Evolutionary conservation across 2,113 vertebrate species (phyloP), one percentile per base, ranked within the genome.

Genomic region (Alethe diademata): DNA sequence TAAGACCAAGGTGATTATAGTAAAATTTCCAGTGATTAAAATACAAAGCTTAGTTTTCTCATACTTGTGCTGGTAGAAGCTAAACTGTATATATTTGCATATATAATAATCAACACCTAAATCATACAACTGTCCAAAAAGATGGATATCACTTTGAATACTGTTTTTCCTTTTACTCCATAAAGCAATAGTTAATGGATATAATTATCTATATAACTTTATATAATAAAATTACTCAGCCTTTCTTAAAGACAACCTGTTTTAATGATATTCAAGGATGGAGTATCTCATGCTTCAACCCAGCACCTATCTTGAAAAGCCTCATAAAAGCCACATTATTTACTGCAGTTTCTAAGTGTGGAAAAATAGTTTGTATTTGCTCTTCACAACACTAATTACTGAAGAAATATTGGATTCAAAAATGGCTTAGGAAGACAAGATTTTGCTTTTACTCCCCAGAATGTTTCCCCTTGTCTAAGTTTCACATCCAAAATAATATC

Each of bases 371-470:
- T 88, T 17, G 9, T 33, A 22, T 14, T 72, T 43, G 3, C 10
- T 80, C 25, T 38, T 53, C n/a, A 76, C 26, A 45, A 5, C 35
- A 2, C 42, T 64, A 2, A 60, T 19, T 24, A 73, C 1, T 56
- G 57, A 70, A 74, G 8, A 74, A 70, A 70, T 24, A 51, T 0
- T 12, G 8, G 5, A 45, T 65, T 85, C 45, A 73, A 19, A 85
- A 50, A 6, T 0, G 0, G 8, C 3, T 65, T 42, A 26, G 23
- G 6, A 88, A 70, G 28, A 42, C 2, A n/a, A 81, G 7, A 33
- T 15, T 88, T 69, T 26, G 6, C 8, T 50, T 71, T 23, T 8
- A 2, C 4, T 9, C 28, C 9, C 12, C 11, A 23, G n/a, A 45
- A 42, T 5, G 2, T 16, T 78, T 57, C 26, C 7, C 58, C 66